Base-by-base conservation (phyloP, 2,113 vertebrate genomes). In the Eretmochelys imbricata region DNA sequence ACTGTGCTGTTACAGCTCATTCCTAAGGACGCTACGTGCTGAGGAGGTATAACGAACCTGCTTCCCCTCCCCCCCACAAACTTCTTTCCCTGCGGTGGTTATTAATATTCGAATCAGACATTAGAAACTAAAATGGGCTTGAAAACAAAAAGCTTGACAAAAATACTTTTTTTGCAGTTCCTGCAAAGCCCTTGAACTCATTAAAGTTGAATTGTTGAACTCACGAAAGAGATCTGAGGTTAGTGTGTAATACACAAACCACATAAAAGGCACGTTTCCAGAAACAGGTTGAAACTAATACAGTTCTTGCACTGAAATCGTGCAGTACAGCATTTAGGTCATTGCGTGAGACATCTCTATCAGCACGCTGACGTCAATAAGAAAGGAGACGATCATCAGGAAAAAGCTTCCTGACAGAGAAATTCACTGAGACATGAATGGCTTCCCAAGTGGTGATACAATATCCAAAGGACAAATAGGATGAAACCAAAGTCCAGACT, bases 261-360 rank as follows among this genome's bases (percentile, higher is more conserved):
- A 97, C 95, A 96, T 92, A 93, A 97, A 97, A 88, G 90, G 62
- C 88, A 89, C 42, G 69, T 91, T 94, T 91, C 88, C 89, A 81
- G 95, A 90, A 97, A 92, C 92, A 93, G 83, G 88, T 94, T 97
- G 92, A 96, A 97, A 97, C 85, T 83, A 94, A 98, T 95, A 85
- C 48, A 82, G 24, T 29, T 80, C 88, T 93, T 92, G 83, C 80
- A 89, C 94, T 80, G 59, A 94, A 62, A 46, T 69, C 87, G 93
- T 95, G 96, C 97, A 96, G 93, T 20, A 81, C 27, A 93, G 78
- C 10, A 5, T n/a, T 96, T 92, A 46, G 2, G 54, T 53, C 0
- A 2, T 89, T 75, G 72, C 91, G 25, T 89, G 86, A 85, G 54
- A 69, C 17, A 0, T 85, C 76, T 87, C 75, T 85, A 85, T 16